Conservation (phyloP, 2,113 vertebrate species). For the Caretta caretta region DNA sequence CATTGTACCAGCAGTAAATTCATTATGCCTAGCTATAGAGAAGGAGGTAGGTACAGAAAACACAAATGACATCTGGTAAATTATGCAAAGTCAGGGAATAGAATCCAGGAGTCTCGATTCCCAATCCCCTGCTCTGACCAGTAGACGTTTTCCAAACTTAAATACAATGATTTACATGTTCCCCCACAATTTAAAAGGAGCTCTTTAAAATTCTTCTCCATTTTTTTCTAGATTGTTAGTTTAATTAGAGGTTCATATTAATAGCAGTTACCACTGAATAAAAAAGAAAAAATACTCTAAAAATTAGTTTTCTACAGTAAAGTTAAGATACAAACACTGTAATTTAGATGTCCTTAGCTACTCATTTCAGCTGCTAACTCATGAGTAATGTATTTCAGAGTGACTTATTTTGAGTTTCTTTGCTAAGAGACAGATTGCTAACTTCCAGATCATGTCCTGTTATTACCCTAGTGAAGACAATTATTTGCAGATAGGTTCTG, state of each 20-base stretch:
- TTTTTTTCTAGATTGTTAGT: background rate
- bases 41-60: background rate
- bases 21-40: background rate
- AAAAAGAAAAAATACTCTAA: background rate
- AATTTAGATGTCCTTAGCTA: background rate
- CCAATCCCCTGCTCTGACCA: background rate
- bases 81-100: background rate
- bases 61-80: background rate
- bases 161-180: background rate
- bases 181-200: background rate
- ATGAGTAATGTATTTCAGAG: background rate
- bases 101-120: background rate
- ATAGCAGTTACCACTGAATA: background rate
- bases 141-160: background rate
- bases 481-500: background rate
- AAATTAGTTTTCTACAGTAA: background rate
- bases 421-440: background rate
- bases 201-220: background rate
- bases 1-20: background rate
- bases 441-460: background rate
- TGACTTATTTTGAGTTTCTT: background rate
- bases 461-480: background rate
- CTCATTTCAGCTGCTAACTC: background rate
- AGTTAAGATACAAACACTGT: background rate
- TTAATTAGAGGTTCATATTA: background rate